These are phyloP conservation scores for Chesias legatella DNA, from an alignment of 2,888 invertebrate species.

Conservation along the genomic window DNA sequence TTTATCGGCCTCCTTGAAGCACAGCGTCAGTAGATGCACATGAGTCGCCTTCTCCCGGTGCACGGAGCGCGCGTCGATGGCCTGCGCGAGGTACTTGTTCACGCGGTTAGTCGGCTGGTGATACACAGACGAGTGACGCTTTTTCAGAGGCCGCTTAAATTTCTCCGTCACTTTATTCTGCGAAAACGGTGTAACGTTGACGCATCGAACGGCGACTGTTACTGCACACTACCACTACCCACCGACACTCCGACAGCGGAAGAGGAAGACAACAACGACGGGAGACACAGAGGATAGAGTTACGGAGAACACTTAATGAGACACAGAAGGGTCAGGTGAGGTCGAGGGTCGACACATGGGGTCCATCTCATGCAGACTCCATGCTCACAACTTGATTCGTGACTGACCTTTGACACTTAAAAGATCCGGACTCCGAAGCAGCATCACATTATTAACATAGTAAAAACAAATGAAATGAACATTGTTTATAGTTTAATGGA, in stretches of 20 bases:
- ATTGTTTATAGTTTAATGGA: conserved; percentile 23
- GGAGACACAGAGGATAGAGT: conserved; percentile 32
- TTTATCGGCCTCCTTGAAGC: conserved; percentile 91
- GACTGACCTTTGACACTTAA: conserved; percentile 76
- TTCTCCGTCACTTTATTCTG: conserved; percentile 93
- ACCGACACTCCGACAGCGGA: conserved; percentile 28
- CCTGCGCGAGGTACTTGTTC: conserved; percentile 94
- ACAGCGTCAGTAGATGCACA: conserved; percentile 91
- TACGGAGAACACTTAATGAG: conserved; percentile 34
- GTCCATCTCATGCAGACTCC: conserved; percentile 68
- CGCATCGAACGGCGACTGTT: conserved; percentile 22
- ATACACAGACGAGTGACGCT: conserved; percentile 91
- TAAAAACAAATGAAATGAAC: conserved; percentile 50
- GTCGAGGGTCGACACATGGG: conserved; percentile 48
- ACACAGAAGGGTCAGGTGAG: conserved; percentile 27
- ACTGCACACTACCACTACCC: conserved; percentile 30
- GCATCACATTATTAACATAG: conserved; percentile 74
- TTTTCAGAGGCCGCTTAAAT: conserved; percentile 92
- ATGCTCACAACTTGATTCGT: conserved; percentile 57
- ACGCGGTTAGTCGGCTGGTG: conserved; percentile 95
- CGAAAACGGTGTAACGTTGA: conserved; percentile 50
- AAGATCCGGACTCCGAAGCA: conserved; percentile 77
- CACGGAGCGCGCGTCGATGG: conserved; percentile 93
- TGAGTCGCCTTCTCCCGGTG: conserved; percentile 94
- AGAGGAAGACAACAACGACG: conserved; percentile 27